Conservation (phyloP, 1,140 invertebrate genomes). For the Pachypsylla venusta region DNA sequence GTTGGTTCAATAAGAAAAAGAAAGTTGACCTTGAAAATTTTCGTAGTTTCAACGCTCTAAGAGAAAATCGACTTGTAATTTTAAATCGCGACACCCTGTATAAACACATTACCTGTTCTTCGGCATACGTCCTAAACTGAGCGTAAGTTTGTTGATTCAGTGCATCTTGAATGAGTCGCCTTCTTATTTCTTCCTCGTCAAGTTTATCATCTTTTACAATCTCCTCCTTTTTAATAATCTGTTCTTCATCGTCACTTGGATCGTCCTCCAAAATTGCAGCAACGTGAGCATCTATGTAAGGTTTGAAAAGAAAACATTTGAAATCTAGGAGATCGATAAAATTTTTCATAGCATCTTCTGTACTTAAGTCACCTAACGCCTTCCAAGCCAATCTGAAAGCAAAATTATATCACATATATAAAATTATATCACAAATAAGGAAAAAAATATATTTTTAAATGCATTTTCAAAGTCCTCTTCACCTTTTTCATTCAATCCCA, state of each 20-base stretch:
- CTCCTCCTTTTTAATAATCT: constrained; percentile 26
- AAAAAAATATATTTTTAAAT: no score
- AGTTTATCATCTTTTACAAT: constrained; percentile 30
- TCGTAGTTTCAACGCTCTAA: no score
- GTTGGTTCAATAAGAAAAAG: no score
- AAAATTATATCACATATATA: no score
- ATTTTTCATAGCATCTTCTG: constrained; percentile 74
- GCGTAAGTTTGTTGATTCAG: constrained; percentile 91
- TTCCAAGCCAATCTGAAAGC: constrained; percentile 74
- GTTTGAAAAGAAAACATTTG: constrained; percentile 74
- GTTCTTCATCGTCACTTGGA: constrained; percentile 24
- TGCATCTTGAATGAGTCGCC: constrained; percentile 81
- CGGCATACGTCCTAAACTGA: constrained; percentile 86
- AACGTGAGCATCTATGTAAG: constrained; percentile 80
- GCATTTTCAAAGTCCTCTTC: no score
- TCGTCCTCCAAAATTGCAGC: constrained; percentile 60
- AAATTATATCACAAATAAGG: no score
- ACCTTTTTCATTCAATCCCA: no score
- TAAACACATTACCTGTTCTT: constrained; percentile 59
- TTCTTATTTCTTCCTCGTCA: constrained; percentile 42
- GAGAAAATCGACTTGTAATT: no score
- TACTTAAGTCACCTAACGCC: constrained; percentile 66
- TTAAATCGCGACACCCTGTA: no score
- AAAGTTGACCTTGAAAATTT: no score
- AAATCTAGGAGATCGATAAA: constrained; percentile 79